Base-by-base conservation (phyloP, 2,888 invertebrate genomes). In the Caradrina kadenii region DNA sequence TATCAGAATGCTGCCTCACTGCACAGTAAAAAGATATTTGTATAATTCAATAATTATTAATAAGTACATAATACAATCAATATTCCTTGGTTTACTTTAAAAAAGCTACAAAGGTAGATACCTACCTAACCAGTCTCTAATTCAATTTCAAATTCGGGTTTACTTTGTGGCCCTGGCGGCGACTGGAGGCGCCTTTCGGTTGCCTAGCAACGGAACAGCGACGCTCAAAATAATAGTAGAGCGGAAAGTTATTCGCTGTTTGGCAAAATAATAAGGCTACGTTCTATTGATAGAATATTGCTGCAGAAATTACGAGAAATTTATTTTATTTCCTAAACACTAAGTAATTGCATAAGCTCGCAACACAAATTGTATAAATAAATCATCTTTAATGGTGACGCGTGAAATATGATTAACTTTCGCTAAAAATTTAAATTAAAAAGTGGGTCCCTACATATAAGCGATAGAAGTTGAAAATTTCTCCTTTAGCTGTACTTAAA, bases 201-300 rank as follows among this genome's bases (percentile, higher is more conserved):
- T 81, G 72, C 81, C 26, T 80, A 69, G 82, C 76, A 82, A 77
- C 80, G 61, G 13, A 35, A 54, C 35, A 17, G 58, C 54, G 75
- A 54, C 64, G 68, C 59, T 68, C 58, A 61, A 68, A 63, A 68
- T 61, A 68, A 55, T 22, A 45, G 52, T 42, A 19, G 48, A 69
- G 19, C 52, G 31, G 26, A 50, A 59, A 62, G n/a, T 54, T 61
- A 39, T 54, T 55, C 56, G 19, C 19, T 55, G 31, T 69, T 76
- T 26, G 10, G 45, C 13, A 53, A 45, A 45, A 70, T 53, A 53
- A 54, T 58, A 49, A 42, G 19, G 19, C 5, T 39, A 22, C 45
- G 42, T 62, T 42, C 58, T 76, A 19, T 54, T 45, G 31, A 53
- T 54, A 53, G 10, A 35, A n/a, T 10, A 11, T 45, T 8, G 31